phyloP scores from a whole-genome alignment of 1,140 invertebrate species.

The Oppia nitens region DNA sequence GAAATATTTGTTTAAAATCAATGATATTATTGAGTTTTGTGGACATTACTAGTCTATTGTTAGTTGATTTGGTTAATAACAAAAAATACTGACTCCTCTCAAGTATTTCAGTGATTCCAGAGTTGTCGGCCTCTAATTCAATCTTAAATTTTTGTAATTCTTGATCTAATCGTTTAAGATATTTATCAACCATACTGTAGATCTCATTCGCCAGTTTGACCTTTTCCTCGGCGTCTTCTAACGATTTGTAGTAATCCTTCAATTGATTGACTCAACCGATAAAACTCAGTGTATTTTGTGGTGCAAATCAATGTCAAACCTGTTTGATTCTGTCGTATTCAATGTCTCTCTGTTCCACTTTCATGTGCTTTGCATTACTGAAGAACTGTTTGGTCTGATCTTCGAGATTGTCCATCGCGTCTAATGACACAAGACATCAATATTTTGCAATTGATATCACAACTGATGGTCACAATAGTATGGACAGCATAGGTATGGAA shows the following conservation, averaged over 20 bases:
- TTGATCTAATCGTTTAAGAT: conserved; percentile 74
- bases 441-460: too few relatives aligned
- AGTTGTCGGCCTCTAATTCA: conserved; percentile 93
- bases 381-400: conserved; percentile 78
- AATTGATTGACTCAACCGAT: conserved; percentile 7
- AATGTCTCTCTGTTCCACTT: conserved; percentile 55
- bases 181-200: conserved; percentile 82
- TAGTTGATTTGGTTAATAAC: not conserved
- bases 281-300: not conserved
- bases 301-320: conserved; percentile 21
- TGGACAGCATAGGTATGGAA: too few relatives aligned
- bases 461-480: too few relatives aligned
- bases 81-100: conserved; percentile 47
- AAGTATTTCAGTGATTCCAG: conserved; percentile 87
- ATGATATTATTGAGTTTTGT: too few relatives aligned
- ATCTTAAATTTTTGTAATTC: conserved; percentile 95
- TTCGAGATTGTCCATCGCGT: conserved; percentile 79
- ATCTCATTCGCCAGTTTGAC: conserved; percentile 77
- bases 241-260: conserved; percentile 69
- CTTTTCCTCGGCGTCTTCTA: conserved; percentile 80
- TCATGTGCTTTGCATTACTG: conserved; percentile 60
- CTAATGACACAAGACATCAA: too few relatives aligned
- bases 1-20: too few relatives aligned
- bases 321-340: conserved; percentile 68
- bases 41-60: too few relatives aligned